A percentile compares a stretch with the other conserved stretches of the same genome.
These are phyloP conservation scores for Gymnarchus niloticus DNA, from an alignment of 2,113 vertebrate genomes.

Conservation along the genomic window DNA sequence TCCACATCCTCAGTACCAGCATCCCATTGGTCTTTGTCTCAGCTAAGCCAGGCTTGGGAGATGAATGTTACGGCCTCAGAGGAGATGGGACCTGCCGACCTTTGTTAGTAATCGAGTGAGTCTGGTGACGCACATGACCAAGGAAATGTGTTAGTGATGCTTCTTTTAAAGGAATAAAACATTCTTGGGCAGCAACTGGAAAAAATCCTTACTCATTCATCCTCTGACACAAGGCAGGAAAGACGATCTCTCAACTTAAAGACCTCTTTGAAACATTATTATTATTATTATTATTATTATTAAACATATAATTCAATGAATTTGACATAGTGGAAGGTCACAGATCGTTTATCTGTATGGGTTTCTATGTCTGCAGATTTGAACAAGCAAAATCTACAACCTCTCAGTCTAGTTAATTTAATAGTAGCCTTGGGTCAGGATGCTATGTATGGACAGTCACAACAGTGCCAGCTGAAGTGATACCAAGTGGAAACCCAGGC, in stretches of 20 bases:
- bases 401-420: not conserved
- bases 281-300: too few species aligned
- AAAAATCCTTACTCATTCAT: not conserved
- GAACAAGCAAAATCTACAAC: not conserved
- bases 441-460: not conserved
- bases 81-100: not conserved
- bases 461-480: conserved; percentile 47
- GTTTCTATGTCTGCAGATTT: not conserved
- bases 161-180: not conserved
- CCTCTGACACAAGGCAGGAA: not conserved
- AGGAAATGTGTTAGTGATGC: not conserved
- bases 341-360: not conserved
- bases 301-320: not conserved
- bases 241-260: not conserved
- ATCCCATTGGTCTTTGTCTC: not conserved
- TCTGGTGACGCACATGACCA: not conserved
- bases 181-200: not conserved
- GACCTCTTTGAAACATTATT: too few species aligned
- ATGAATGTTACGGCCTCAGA: not conserved
- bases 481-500: not conserved
- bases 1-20: not conserved
- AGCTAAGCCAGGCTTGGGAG: not conserved
- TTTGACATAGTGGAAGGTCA: not conserved
- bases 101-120: not conserved
- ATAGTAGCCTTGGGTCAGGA: not conserved